Base-by-base conservation (phyloP, 2,113 vertebrate species). In the Plecotus auritus region DNA sequence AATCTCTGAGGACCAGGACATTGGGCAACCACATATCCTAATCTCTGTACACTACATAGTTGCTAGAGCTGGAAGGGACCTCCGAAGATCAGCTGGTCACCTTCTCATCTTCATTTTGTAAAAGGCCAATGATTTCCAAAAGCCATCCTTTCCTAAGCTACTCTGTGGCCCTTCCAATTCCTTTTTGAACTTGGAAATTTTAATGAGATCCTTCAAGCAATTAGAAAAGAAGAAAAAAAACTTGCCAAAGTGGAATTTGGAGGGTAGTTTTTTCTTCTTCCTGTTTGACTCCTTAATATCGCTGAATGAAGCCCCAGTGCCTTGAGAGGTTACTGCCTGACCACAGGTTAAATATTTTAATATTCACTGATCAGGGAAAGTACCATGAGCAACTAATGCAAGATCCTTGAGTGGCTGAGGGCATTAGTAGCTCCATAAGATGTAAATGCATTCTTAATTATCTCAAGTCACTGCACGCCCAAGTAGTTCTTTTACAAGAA, bases 361-460 rank as follows among this genome's bases (percentile, higher is more conserved):
- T 98, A 98, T 98, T 98, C 97, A 97, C 97, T 97, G 97, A 96
- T 95, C 96, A 95, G 85, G 85, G 88, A 94, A 94, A 98, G 78
- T 80, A 97, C 85, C 90, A 78, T 73, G 30, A 97, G 91, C 86
- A 96, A 95, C 94, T 95, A 97, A 97, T 91, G 80, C 93, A 92
- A 93, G 85, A 95, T 96, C 72, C 95, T 97, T 87, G 91, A 95
- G 97, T 92, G 80, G 74, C 95, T 93, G 93, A 97, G 95, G 97
- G 95, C 97, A 97, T 97, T 95, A 91, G 92, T 97, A 88, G 88
- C 90, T 98, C 95, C 90, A 92, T 96, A 98, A 98, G 98, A 98
- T 98, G 98, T 98, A 98, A 98, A 98, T 98, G 97, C 87, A 94
- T 97, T 97, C 98, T 98, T 98, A 98, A 98, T 98, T 98, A 98